A percentile compares a stretch with the other conserved stretches of the same genome.
These are phyloP conservation scores for Sebastiscus tertius DNA, from an alignment of 2,797 vertebrate species.

Conservation along the genomic window DNA sequence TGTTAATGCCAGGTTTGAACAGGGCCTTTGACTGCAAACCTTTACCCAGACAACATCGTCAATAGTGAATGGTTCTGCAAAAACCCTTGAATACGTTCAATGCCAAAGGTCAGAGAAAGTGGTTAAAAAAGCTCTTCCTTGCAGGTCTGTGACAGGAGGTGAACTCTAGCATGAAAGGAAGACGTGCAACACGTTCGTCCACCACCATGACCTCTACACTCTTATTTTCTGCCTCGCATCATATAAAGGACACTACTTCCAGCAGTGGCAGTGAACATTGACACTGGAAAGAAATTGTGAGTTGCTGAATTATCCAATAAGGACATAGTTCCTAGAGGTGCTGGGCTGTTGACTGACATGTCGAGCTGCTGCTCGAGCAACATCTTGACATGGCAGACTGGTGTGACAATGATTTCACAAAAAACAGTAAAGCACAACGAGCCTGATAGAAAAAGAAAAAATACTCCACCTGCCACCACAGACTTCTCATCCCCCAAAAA, in stretches of 20 bases:
- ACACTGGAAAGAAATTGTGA: neutral
- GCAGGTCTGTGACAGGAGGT: neutral
- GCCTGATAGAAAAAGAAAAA: neutral
- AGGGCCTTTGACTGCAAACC: neutral
- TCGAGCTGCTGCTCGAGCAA: neutral
- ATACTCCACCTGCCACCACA: neutral
- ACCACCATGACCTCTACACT: neutral
- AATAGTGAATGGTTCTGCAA: neutral
- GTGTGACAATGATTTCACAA: neutral
- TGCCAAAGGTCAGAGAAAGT: neutral
- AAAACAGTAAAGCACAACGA: neutral
- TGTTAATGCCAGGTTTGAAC: too few relatives aligned
- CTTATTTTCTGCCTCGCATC: neutral
- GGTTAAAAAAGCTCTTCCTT: neutral
- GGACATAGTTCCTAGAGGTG: neutral
- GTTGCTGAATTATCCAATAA: neutral
- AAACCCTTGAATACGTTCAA: neutral
- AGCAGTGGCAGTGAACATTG: neutral
- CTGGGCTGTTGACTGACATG: neutral
- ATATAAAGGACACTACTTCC: neutral
- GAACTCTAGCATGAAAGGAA: neutral
- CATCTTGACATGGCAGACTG: neutral
- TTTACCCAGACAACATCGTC: neutral
- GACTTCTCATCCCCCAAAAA: neutral
- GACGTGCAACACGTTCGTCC: neutral